These are phyloP conservation scores for Ischnura elegans DNA, from an alignment of 2,888 invertebrate genomes.

Conservation along the genomic window DNA sequence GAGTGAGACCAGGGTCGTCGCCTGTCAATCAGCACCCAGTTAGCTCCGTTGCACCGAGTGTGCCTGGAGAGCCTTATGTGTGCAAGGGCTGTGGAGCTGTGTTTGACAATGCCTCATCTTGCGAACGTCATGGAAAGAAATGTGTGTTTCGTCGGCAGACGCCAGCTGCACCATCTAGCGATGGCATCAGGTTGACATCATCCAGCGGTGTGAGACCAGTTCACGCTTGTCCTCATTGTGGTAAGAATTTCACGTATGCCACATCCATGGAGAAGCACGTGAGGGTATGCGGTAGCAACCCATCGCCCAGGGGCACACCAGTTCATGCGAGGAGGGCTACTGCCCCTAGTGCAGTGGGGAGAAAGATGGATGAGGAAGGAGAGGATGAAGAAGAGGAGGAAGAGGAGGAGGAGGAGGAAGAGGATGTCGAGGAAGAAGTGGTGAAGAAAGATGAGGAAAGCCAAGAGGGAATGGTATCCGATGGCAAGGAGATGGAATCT, in stretches of 20 bases:
- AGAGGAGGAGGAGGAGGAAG: slow-evolving; percentile 9
- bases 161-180: background rate
- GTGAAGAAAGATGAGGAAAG: background rate
- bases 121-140: slow-evolving; percentile 70
- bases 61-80: slow-evolving; percentile 68
- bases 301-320: background rate
- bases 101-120: slow-evolving; percentile 70
- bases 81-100: slow-evolving; percentile 70
- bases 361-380: background rate
- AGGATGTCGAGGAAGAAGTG: background rate
- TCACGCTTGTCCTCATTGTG: slow-evolving; percentile 67
- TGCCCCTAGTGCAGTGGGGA: background rate
- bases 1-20: slow-evolving; percentile 3
- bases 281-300: slow-evolving; percentile 40
- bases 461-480: background rate
- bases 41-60: slow-evolving; percentile 1
- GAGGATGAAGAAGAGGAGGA: background rate
- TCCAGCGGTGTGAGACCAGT: slow-evolving; percentile 34
- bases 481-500: too few species aligned
- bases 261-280: slow-evolving; percentile 68
- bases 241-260: slow-evolving; percentile 58
- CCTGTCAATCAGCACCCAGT: slow-evolving; percentile 39
- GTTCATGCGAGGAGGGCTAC: slow-evolving; percentile 42
- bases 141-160: slow-evolving; percentile 68
- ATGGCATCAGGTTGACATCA: background rate